Evolutionary conservation across 2,888 invertebrate species (phyloP).

Genomic region (Polietes domitor): DNA sequence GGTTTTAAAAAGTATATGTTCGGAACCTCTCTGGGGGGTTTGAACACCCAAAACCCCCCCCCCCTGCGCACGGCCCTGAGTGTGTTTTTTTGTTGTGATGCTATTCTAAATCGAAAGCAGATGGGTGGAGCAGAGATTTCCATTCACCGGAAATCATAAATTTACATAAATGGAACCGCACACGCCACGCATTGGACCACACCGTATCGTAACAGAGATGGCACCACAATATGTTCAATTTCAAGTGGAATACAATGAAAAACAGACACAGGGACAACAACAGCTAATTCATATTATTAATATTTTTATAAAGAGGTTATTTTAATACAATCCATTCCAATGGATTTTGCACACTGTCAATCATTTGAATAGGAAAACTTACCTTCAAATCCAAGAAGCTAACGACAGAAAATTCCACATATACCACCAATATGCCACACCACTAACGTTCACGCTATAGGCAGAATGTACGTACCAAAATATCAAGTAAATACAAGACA

Average conservation of each 20-base stretch:
- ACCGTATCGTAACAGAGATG: not conserved
- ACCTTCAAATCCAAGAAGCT: no score
- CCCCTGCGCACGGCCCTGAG: no score
- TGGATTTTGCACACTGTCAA: not conserved
- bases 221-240: not conserved
- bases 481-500: no score
- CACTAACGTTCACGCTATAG: no score
- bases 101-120: slow-evolving; percentile 9
- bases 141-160: slow-evolving; percentile 44
- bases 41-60: no score
- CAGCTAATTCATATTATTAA: slow-evolving; percentile 4
- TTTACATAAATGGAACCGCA: not conserved
- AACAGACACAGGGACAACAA: not conserved
- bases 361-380: not conserved
- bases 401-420: no score
- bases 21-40: no score
- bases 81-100: not conserved
- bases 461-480: no score
- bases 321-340: not conserved
- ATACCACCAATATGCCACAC: no score
- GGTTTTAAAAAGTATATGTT: no score
- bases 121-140: not conserved
- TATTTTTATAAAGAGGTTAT: not conserved
- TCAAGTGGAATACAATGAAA: slow-evolving; percentile 21
- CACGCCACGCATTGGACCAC: no score